These are phyloP conservation scores for Rhipidura dahli DNA, from an alignment of 2,113 vertebrate species.

Conservation along the genomic window DNA sequence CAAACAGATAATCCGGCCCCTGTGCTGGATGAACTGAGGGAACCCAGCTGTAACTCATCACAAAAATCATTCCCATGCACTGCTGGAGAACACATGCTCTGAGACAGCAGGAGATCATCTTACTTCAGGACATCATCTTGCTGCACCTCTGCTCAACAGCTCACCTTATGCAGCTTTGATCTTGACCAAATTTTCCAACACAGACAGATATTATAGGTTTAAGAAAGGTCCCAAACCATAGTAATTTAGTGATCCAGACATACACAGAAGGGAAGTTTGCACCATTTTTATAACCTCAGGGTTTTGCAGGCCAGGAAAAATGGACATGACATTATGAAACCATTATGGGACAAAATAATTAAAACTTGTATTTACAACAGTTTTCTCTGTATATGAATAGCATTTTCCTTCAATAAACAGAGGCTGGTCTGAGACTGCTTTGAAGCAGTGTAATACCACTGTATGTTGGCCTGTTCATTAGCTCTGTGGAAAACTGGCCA, in stretches of 20 bases:
- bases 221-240: background rate
- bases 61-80: background rate
- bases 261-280: rapidly evolving
- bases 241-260: background rate
- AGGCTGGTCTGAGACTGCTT: background rate
- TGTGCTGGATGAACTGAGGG: background rate
- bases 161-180: background rate
- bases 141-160: background rate
- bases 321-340: background rate
- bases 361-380: background rate
- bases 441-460: background rate
- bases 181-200: background rate
- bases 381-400: background rate
- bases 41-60: background rate
- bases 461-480: background rate
- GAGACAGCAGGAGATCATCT: background rate
- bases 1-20: background rate
- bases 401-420: background rate
- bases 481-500: background rate
- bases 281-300: background rate
- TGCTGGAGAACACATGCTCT: background rate
- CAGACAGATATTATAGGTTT: background rate
- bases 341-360: background rate
- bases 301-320: background rate
- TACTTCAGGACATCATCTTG: background rate